Conservation (phyloP, 2,113 vertebrate species). For the Mus spicilegus region DNA sequence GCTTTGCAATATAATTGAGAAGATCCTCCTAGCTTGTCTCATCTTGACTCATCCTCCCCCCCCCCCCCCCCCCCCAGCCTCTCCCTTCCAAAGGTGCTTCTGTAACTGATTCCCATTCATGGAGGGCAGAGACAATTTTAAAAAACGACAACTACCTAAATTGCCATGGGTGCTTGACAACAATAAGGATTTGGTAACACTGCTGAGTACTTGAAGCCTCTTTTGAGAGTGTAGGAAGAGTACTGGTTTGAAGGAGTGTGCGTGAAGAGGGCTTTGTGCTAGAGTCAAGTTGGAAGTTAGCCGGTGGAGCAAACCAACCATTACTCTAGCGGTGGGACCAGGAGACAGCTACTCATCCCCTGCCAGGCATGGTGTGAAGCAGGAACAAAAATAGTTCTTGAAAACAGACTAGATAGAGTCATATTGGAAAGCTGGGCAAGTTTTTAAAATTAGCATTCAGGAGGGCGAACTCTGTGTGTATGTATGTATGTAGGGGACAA, state of each 20-base stretch:
- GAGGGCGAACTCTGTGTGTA: slow-evolving; percentile 2
- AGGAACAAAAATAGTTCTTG: slow-evolving; percentile 9
- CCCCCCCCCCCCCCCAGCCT: neutral
- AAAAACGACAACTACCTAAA: neutral
- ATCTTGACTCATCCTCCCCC: neutral
- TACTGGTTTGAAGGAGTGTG: neutral
- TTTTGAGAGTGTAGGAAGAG: slow-evolving; percentile 8
- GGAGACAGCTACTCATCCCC: slow-evolving; percentile 8
- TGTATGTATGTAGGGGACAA: too few relatives aligned
- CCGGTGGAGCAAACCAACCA: too few relatives aligned
- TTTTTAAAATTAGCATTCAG: slow-evolving; percentile 66
- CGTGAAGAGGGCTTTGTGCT: neutral
- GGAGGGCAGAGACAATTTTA: neutral
- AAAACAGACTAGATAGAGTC: neutral
- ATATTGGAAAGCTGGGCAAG: neutral
- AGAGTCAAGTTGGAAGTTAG: neutral
- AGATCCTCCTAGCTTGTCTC: neutral
- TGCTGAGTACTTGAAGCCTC: slow-evolving; percentile 1
- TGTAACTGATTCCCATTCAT: neutral
- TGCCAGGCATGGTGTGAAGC: neutral
- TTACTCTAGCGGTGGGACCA: neutral
- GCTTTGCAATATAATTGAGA: neutral
- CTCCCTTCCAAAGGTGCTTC: neutral
- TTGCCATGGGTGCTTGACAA: neutral
- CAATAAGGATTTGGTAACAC: slow-evolving; percentile 12